Evolutionary conservation across 2,888 invertebrate species (phyloP).

Genomic region (Tortricodes alternella): DNA sequence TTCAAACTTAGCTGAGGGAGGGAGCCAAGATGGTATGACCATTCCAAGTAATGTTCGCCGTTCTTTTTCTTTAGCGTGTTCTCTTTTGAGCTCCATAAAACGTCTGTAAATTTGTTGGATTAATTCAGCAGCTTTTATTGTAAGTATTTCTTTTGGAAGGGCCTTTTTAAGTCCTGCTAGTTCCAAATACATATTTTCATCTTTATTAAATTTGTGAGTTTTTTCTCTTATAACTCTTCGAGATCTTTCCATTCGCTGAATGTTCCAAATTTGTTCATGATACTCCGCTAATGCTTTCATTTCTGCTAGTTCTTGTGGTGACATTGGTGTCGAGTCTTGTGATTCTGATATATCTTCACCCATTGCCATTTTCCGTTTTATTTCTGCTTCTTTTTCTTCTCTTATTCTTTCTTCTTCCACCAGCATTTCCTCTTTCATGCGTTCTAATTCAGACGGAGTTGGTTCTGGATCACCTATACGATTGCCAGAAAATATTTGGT

Average conservation of each 20-base stretch:
- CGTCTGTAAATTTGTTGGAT: conserved; percentile 67
- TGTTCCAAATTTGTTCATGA: conserved; percentile 52
- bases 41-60: conserved; percentile 80
- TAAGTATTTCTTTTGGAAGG: conserved; percentile 46
- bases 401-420: conserved; percentile 52
- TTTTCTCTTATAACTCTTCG: conserved; percentile 45
- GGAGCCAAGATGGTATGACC: conserved; percentile 77
- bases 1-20: conserved; percentile 69
- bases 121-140: conserved; percentile 51
- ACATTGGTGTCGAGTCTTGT: conserved; percentile 44
- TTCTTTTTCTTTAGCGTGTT: conserved; percentile 60
- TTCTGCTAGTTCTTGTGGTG: conserved; percentile 57
- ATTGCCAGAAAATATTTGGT: conserved; percentile 69
- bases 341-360: conserved; percentile 52
- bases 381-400: conserved; percentile 58
- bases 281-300: conserved; percentile 53
- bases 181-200: conserved; percentile 62
- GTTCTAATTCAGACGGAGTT: conserved; percentile 61
- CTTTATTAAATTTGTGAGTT: conserved; percentile 56
- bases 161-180: conserved; percentile 66
- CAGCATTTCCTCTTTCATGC: conserved; percentile 52
- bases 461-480: conserved; percentile 65
- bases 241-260: conserved; percentile 73
- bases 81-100: conserved; percentile 64
- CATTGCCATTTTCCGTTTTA: conserved; percentile 53